phyloP scores from a whole-genome alignment of 2,888 invertebrate species.

The Molorchus minor region DNA sequence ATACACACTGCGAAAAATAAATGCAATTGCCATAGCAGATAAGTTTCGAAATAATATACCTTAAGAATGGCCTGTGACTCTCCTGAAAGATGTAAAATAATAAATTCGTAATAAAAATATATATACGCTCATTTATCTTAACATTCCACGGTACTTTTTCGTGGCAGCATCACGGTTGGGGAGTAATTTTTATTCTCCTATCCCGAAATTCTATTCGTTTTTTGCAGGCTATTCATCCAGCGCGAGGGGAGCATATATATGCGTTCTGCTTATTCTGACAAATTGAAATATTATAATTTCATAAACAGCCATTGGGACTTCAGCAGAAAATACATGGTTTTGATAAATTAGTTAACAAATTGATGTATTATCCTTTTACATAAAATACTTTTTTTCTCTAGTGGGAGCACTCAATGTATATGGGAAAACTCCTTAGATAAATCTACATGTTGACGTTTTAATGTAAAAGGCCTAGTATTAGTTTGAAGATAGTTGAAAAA shows the following conservation, averaged over 20 bases:
- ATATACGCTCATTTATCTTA: conserved; percentile 25
- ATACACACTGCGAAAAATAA: too few relatives aligned
- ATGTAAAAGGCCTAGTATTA: conserved; percentile 10
- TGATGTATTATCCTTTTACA: conserved; percentile 23
- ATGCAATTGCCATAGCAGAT: too few relatives aligned
- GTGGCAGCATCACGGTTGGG: conserved; percentile 11
- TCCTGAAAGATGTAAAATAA: background rate
- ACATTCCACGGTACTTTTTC: conserved; percentile 10
- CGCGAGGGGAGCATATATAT: conserved; percentile 30
- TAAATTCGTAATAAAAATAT: conserved; percentile 23
- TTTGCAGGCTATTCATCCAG: conserved; percentile 41
- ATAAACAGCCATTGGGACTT: conserved; percentile 31
- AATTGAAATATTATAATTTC: conserved; percentile 43
- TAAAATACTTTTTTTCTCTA: conserved; percentile 20
- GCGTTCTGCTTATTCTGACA: conserved; percentile 42
- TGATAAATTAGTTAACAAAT: conserved; percentile 29
- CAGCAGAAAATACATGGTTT: conserved; percentile 23
- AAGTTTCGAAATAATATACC: too few relatives aligned
- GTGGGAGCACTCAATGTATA: conserved; percentile 1
- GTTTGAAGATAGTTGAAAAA: conserved; percentile 14
- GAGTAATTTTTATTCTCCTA: conserved; percentile 24
- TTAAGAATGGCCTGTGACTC: background rate
- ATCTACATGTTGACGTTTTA: conserved; percentile 17
- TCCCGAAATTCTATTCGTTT: conserved; percentile 32
- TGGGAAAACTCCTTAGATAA: conserved; percentile 15